phyloP scores from a whole-genome alignment of 2,888 invertebrate genomes.

The Girardia tigrina region DNA sequence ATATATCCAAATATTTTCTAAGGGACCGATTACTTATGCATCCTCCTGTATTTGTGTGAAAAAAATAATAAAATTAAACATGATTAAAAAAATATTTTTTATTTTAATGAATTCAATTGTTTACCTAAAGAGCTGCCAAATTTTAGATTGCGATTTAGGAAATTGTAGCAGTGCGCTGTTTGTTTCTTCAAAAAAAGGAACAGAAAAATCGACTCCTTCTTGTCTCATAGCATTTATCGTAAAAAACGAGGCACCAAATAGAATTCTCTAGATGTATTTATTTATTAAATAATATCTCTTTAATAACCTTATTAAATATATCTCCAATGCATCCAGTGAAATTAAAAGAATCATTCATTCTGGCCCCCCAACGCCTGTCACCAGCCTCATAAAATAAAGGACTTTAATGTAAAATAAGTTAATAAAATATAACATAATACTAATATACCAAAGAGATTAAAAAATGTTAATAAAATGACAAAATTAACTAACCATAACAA shows the following conservation, averaged over 20 bases:
- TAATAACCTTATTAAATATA: not conserved
- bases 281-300: no score
- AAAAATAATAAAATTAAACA: no score
- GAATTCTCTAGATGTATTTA: not conserved
- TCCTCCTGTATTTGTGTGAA: no score
- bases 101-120: no score
- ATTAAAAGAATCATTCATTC: not conserved
- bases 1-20: no score
- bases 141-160: not conserved
- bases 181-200: not conserved
- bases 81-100: no score
- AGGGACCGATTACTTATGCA: no score
- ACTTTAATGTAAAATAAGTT: no score
- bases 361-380: not conserved
- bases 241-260: conserved; percentile 5
- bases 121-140: conserved; percentile 1
- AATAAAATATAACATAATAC: no score
- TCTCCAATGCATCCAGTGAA: conserved; percentile 10
- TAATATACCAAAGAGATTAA: no score
- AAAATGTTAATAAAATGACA: no score
- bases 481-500: no score
- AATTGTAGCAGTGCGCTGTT: not conserved
- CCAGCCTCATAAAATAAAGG: not conserved
- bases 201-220: not conserved
- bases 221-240: conserved; percentile 17